Percentiles rank a stretch among this genome's conserved stretches.
Evolutionary conservation across 2,888 invertebrate genomes (phyloP).

Genomic region (Falcaria lacertinaria): DNA sequence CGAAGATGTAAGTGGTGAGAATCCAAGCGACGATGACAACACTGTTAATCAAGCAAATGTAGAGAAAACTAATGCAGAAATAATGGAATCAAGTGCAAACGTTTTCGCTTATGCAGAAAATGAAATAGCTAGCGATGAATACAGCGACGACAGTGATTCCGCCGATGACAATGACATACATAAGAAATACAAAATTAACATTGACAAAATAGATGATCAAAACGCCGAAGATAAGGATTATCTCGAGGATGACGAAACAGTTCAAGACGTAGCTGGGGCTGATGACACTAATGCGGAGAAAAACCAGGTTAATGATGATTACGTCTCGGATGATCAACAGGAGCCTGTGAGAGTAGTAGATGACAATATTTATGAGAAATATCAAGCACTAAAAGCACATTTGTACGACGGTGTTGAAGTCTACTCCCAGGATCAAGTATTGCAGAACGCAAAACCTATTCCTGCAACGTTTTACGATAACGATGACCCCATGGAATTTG

Average conservation of each 20-base stretch:
- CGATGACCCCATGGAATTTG: slow-evolving; percentile 33
- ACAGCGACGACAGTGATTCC: slow-evolving; percentile 16
- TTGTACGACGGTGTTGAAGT: slow-evolving; percentile 35
- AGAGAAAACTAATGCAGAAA: slow-evolving; percentile 31
- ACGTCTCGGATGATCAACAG: slow-evolving; percentile 12
- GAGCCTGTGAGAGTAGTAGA: slow-evolving; percentile 18
- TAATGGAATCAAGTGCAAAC: slow-evolving; percentile 48
- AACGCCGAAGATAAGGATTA: slow-evolving; percentile 10
- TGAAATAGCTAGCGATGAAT: slow-evolving; percentile 19
- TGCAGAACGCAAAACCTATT: slow-evolving; percentile 21
- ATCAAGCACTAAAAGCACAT: slow-evolving; percentile 37
- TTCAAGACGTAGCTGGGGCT: slow-evolving; percentile 21
- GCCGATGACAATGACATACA: slow-evolving; percentile 12
- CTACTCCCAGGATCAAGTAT: slow-evolving; percentile 36
- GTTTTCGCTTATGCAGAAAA: slow-evolving; percentile 41
- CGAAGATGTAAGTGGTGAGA: slow-evolving; percentile 12
- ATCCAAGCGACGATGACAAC: background rate
- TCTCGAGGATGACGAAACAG: slow-evolving; percentile 9
- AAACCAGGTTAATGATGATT: slow-evolving; percentile 16
- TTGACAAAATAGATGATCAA: slow-evolving; percentile 9
- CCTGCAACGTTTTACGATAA: slow-evolving; percentile 26
- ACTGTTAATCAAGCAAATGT: slow-evolving; percentile 16
- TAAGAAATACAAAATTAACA: slow-evolving; percentile 4
- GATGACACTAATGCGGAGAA: slow-evolving; percentile 20
- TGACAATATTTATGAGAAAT: slow-evolving; percentile 35